Base-by-base conservation (phyloP, 1,140 invertebrate genomes). In the Dinothrombium tinctorium region DNA sequence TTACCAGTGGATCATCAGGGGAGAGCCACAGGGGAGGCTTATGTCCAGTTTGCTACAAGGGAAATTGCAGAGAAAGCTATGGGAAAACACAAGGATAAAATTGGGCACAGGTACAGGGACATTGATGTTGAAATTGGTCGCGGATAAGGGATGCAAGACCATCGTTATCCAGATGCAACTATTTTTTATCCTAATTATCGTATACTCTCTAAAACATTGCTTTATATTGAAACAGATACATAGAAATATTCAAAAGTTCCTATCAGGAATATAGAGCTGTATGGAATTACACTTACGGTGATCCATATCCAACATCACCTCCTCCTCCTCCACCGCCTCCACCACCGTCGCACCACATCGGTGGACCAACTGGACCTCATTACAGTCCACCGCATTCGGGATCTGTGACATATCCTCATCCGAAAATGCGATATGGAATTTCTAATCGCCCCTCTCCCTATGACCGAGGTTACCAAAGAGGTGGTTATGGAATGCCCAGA, bases 61-160 rank as follows among this genome's bases (percentile, higher is more conserved):
- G 77, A 81, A 63, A 74, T 78, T 68, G 82, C 82, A 64, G 81
- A 89, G 69, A 77, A 77, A 66, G 83, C 84, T 67, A 76, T 90
- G 69, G 69, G 72, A 68, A 87, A 83, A 74, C 83, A 92, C 76
- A 87, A 83, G 73, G 80, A 89, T 74, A 86, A 83, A 70, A 89
- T 92, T 73, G 84, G 83, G 76, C 83, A 89, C 80, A 92, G 86
- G 84, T 94, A 79, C 78, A n/a, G n/a, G n/a, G n/a, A n/a, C n/a
- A n/a, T n/a, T n/a, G n/a, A n/a, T n/a, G n/a, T n/a, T n/a, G n/a
- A n/a, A n/a, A n/a, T n/a, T n/a, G n/a, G n/a, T n/a, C n/a, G n/a
- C n/a, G n/a, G n/a, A n/a, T n/a, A n/a, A n/a, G n/a, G n/a, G n/a
- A n/a, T n/a, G n/a, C n/a, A n/a, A n/a, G n/a, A n/a, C n/a, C n/a